A percentile compares a stretch with the other conserved stretches of the same genome.
These are phyloP conservation scores for Mus musculus DNA, from an alignment of 2,113 vertebrate species.

Conservation along the genomic window DNA sequence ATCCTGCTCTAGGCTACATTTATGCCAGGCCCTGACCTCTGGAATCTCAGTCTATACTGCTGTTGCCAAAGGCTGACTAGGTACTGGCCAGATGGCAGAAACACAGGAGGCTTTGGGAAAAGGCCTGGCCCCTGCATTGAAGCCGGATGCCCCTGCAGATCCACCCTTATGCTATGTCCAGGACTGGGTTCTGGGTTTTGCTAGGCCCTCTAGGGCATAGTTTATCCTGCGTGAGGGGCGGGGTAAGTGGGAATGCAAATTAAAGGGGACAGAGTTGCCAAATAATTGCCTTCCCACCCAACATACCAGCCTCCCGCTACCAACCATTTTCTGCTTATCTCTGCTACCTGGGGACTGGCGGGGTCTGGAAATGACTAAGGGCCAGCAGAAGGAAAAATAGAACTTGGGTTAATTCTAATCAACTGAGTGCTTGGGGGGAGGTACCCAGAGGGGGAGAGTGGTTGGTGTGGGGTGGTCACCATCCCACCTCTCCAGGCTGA, in stretches of 20 bases:
- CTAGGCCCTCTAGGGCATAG: constrained; percentile 41
- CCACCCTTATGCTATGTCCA: not conserved
- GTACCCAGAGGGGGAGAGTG: not conserved
- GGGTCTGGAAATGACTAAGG: not conserved
- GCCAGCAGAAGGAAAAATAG: not conserved
- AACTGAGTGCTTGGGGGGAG: not conserved
- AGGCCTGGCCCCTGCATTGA: not conserved
- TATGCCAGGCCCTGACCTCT: not conserved
- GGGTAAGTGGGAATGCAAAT: not conserved
- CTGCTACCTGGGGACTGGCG: not conserved
- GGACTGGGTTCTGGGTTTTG: constrained; percentile 41
- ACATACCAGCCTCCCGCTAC: not conserved
- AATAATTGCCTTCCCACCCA: not conserved
- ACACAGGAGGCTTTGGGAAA: not conserved
- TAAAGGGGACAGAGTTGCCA: not conserved
- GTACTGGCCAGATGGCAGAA: not conserved
- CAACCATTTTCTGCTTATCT: constrained; percentile 37
- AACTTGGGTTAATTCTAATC: not conserved
- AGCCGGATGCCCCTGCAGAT: constrained; percentile 46
- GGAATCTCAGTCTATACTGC: not conserved
- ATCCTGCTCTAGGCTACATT: constrained; percentile 14
- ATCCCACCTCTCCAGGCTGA: not conserved
- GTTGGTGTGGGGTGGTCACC: not conserved
- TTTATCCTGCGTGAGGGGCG: not conserved
- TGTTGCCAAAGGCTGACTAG: not conserved